Base-by-base conservation (phyloP, 2,113 vertebrate genomes). In the Amazona guildingii region DNA sequence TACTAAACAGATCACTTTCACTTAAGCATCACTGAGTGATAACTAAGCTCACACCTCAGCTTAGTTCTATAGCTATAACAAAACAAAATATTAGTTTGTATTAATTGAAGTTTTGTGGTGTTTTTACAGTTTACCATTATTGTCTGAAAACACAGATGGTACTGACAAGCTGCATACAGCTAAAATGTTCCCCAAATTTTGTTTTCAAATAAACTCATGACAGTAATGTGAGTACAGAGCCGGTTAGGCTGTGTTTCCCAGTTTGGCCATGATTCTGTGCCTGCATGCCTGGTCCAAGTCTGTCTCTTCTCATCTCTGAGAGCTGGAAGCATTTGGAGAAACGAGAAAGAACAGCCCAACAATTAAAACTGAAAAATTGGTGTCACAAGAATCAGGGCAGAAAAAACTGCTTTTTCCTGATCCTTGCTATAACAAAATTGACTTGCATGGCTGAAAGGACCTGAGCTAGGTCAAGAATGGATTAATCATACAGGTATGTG, bases 211-310 rank as follows among this genome's bases (percentile, higher is more conserved):
- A n/a, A 29, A 41, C 4, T 15, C 43, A 41, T 15, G 57, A 46
- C n/a, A 28, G 14, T 1, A 3, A 14, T 23, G 54, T 16, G 13
- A 8, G 1, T 24, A 0, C 2, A 44, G 37, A 44, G 63, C 23
- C 25, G 9, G 4, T 59, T 33, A 49, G 70, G 9, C 41, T 59
- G 15, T 12, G 11, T 52, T 62, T 55, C 51, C 19, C 18, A 44
- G 1, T 52, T 62, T 67, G 41, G 28, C 29, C 52, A 14, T 3
- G 0, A 17, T 20, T 18, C 48, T 19, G 5, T 54, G 27, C 41
- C 44, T 20, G 13, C 14, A n/a, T 27, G 7, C 24, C 51, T 86
- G 46, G n/a, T 57, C 41, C 55, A 78, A 28, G 29, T 43, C 20
- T 78, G 39, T 13, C 20, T 63, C 13, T 17, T 43, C 24, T 63